These are phyloP conservation scores for Oenanthe oenanthe DNA, from an alignment of 2,113 vertebrate species.

Conservation along the genomic window DNA sequence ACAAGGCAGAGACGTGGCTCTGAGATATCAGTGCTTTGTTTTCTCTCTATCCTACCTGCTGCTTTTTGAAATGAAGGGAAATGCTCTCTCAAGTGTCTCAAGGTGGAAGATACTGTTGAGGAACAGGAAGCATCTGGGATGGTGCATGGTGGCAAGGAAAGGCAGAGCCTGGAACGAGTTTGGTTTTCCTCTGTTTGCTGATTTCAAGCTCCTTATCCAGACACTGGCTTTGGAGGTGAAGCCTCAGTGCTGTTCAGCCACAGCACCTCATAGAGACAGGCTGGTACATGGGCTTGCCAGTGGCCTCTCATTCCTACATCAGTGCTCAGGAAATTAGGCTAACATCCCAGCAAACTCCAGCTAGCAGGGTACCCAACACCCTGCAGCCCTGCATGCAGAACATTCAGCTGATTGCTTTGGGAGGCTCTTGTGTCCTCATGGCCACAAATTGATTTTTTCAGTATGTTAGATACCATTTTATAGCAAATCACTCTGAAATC, in stretches of 20 bases:
- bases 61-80: background rate
- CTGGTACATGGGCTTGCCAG: accelerated
- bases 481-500: background rate
- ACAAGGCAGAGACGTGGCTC: background rate
- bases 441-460: background rate
- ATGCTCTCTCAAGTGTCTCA: accelerated
- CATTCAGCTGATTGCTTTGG: background rate
- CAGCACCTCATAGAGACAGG: background rate
- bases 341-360: background rate
- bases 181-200: background rate
- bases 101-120: background rate
- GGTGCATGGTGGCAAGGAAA: background rate
- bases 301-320: background rate
- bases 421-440: background rate
- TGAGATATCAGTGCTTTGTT: background rate
- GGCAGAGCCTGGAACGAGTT: background rate
- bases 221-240: background rate
- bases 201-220: background rate
- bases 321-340: background rate
- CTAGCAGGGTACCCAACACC: background rate
- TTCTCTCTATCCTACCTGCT: background rate
- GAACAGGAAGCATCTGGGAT: background rate
- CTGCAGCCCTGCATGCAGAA: background rate
- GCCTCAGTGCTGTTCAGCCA: background rate
- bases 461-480: background rate